Percentiles rank a stretch among this genome's conserved stretches.
These are phyloP conservation scores for Bombus waltoni DNA, from an alignment of 1,140 invertebrate genomes.

Conservation along the genomic window DNA sequence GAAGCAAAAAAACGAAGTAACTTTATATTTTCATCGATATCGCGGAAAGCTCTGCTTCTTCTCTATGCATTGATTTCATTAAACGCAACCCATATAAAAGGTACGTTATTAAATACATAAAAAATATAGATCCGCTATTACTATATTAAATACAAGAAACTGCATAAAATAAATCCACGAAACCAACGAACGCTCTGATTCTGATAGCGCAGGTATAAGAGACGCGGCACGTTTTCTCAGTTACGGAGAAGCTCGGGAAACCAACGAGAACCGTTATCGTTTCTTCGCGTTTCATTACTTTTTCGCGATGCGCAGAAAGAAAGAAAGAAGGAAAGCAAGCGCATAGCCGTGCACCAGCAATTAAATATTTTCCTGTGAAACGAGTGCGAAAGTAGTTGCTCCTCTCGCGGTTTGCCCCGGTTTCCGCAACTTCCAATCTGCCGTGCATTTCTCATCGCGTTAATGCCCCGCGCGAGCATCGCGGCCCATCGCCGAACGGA, in stretches of 20 bases:
- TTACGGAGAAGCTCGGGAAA: background rate
- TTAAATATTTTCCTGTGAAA: background rate
- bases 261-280: background rate
- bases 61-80: background rate
- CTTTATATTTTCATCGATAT: background rate
- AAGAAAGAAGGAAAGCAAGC: background rate
- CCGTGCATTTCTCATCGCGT: background rate
- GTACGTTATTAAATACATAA: background rate
- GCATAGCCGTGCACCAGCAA: background rate
- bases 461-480: background rate
- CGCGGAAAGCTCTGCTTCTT: background rate
- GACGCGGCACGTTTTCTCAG: background rate
- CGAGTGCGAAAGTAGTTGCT: background rate
- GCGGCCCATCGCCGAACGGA: background rate
- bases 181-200: background rate
- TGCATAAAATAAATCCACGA: background rate
- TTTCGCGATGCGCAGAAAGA: background rate
- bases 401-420: slow-evolving; percentile 7
- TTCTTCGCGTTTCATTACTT: background rate
- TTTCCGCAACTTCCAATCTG: background rate
- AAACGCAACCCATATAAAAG: background rate
- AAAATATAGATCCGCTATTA: background rate
- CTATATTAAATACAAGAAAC: background rate
- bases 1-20: background rate
- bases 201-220: background rate